Base-by-base conservation (phyloP, 2,888 invertebrate genomes). In the Cryptus viduatorius region DNA sequence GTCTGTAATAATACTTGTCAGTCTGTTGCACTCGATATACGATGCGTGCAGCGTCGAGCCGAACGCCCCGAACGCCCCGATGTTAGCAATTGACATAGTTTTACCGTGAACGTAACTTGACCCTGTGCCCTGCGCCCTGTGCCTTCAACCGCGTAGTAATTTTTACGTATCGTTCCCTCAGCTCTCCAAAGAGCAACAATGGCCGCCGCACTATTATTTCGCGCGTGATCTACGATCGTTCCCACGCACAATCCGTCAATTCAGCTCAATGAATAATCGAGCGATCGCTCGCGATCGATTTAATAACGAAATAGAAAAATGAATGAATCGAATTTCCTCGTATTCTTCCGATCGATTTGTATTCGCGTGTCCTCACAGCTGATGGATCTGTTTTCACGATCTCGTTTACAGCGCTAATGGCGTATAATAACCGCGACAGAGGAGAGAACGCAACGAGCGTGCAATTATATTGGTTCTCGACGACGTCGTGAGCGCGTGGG, bases 1-100 rank as follows among this genome's bases (percentile, higher is more conserved):
- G 69, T 71, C 69, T 48, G 48, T 71, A 71, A 79, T 71, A 71
- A 79, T 79, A 64, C 50, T 71, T 42, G 69, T 68, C 77, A 67
- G 67, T 68, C 37, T 77, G 56, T 77, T 77, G 76, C 76, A 77
- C 67, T 56, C 67, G 67, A 67, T 67, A 37, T 50, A 77, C 53
- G 31, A 67, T 67, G 48, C 67, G 42, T 67, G 65, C 67, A 56
- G 65, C 53, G 44, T 16, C 37, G 37, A 67, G 53, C 50, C 59
- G n/a, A 24, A 37, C 48, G 31, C 67, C 65, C 50, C 59, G n/a
- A 24, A 37, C 48, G 31, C 65, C 4, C 42, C 16, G 5, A 50
- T 50, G 10, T 16, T 50, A 29, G n/a, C 75, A 50, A 75, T 64
- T 65, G 50, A 76, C 76, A 76, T 50, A 75, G 12, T 50, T 64